A percentile compares a stretch with the other conserved stretches of the same genome.
Evolutionary conservation across 2,113 vertebrate genomes (phyloP).

Genomic region (Mirza zaza): DNA sequence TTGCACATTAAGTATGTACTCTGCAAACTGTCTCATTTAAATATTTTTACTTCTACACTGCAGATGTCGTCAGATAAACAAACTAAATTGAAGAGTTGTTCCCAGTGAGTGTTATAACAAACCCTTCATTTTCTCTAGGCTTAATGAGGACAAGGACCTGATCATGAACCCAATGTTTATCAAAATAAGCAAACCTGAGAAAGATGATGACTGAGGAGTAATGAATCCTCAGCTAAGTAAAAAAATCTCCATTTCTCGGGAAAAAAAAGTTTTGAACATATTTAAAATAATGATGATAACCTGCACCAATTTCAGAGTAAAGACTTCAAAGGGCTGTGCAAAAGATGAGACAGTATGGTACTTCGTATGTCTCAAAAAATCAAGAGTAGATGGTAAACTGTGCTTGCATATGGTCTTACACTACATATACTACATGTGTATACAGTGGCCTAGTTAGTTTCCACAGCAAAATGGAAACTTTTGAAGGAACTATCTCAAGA

Average conservation of each 20-base stretch:
- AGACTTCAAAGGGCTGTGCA: background rate
- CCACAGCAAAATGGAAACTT: background rate
- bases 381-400: background rate
- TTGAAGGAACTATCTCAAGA: background rate
- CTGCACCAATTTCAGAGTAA: background rate
- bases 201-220: background rate
- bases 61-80: slow-evolving; percentile 42
- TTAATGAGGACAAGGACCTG: background rate
- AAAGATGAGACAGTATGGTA: background rate
- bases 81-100: slow-evolving; percentile 50
- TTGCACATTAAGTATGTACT: background rate
- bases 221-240: background rate
- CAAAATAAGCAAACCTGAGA: slow-evolving; percentile 4
- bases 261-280: background rate
- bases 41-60: slow-evolving; percentile 11
- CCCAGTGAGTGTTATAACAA: background rate
- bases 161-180: background rate
- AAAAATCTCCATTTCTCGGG: background rate
- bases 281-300: background rate
- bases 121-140: slow-evolving; percentile 29
- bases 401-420: background rate
- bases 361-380: background rate
- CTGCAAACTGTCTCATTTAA: background rate
- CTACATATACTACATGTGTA: background rate
- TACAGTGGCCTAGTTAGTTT: background rate